A percentile compares a stretch with the other conserved stretches of the same genome.
phyloP scores from a whole-genome alignment of 1,140 invertebrate genomes.

The Chrysomallon squamiferum region DNA sequence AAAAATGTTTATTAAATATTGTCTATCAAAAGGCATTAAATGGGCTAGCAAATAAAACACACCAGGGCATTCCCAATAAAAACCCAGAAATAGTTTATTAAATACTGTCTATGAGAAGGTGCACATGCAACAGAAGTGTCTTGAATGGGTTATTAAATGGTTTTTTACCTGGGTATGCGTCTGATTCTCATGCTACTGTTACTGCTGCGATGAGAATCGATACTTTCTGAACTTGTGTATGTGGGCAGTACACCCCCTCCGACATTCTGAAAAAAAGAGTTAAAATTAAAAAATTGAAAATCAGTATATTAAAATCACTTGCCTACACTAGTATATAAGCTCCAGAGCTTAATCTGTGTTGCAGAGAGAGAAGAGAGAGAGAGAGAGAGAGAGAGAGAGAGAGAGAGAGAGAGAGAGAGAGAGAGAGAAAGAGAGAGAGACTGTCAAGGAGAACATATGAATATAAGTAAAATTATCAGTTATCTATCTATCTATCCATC shows the following conservation, averaged over 20 bases:
- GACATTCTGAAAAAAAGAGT: not conserved
- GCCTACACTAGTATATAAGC: no score
- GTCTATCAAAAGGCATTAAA: no score
- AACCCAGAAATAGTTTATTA: no score
- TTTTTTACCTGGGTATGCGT: conserved; percentile 40
- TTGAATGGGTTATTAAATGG: no score
- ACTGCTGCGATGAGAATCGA: conserved; percentile 36
- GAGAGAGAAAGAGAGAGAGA: not conserved
- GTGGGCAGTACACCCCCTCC: conserved; percentile 38
- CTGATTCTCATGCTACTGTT: conserved; percentile 44
- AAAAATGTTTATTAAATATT: no score
- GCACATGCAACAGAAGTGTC: no score
- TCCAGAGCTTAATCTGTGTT: not conserved
- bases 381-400: not conserved
- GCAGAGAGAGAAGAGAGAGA: not conserved
- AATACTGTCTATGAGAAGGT: no score
- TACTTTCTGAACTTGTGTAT: conserved; percentile 49
- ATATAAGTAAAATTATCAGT: no score
- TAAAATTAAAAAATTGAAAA: not conserved
- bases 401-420: not conserved
- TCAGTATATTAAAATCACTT: not conserved
- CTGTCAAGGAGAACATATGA: not conserved
- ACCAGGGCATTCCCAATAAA: no score
- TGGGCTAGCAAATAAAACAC: no score
- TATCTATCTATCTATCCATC: no score